These are phyloP conservation scores for Loris lydekkerianus DNA, from an alignment of 2,797 vertebrate genomes.

Conservation along the genomic window DNA sequence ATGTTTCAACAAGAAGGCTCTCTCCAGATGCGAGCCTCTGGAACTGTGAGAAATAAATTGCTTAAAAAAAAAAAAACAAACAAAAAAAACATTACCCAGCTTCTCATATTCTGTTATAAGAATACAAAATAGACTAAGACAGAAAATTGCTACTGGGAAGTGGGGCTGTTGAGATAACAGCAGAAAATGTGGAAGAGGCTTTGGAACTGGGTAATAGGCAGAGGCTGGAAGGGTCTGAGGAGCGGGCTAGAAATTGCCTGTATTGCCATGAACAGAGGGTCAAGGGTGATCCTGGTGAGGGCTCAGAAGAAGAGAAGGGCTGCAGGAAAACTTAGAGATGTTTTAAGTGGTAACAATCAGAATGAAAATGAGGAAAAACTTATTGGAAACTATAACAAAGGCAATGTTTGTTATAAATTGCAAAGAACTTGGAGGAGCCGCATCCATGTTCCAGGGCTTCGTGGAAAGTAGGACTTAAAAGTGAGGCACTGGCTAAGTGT, in stretches of 20 bases:
- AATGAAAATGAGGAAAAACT: neutral
- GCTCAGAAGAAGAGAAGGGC: neutral
- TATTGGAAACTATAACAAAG: neutral
- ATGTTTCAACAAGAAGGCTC: neutral
- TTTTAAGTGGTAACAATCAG: neutral
- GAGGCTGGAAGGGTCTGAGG: neutral
- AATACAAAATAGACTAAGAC: neutral
- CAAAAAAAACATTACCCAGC: neutral
- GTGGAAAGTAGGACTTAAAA: neutral
- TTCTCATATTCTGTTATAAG: neutral
- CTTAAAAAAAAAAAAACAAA: too few relatives aligned
- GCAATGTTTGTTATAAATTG: neutral
- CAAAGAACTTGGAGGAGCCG: neutral
- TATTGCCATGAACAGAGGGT: neutral
- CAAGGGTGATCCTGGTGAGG: neutral
- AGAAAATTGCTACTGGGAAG: neutral
- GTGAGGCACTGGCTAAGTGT: neutral
- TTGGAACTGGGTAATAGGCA: neutral
- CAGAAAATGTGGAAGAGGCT: neutral
- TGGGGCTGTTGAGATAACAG: neutral
- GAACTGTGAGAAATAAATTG: neutral
- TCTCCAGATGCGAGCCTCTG: too few relatives aligned
- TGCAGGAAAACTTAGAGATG: neutral
- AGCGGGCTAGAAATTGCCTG: neutral
- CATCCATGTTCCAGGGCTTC: neutral